A percentile compares a stretch with the other conserved stretches of the same genome.
phyloP scores from a whole-genome alignment of 1,140 invertebrate species.

The Drosophila ananassae region DNA sequence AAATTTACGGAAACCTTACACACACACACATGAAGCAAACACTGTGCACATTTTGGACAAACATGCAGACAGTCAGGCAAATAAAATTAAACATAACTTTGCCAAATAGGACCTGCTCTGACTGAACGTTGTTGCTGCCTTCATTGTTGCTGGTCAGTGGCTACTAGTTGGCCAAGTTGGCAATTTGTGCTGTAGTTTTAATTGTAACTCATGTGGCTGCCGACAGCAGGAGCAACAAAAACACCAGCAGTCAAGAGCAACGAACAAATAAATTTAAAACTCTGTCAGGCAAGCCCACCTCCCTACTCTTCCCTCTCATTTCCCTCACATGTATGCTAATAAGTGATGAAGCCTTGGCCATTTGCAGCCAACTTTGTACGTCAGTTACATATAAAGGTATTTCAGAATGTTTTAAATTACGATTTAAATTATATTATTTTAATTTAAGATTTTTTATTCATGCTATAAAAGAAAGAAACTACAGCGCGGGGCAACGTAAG shows the following conservation, averaged over 20 bases:
- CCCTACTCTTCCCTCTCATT: constrained; percentile 4
- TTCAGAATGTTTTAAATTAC: neutral
- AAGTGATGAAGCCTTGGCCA: constrained; percentile 19
- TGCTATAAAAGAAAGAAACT: too few relatives aligned
- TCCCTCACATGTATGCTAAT: constrained; percentile 14
- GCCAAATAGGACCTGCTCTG: constrained; percentile 38
- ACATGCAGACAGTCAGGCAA: constrained; percentile 47
- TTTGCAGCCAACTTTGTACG: neutral
- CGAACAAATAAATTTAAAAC: constrained; percentile 69
- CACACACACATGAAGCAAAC: neutral
- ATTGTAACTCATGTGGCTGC: constrained; percentile 72
- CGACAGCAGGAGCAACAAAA: constrained; percentile 33
- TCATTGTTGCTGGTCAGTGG: constrained; percentile 23
- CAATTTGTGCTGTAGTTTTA: constrained; percentile 73
- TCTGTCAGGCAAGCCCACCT: constrained; percentile 41
- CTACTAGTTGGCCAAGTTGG: constrained; percentile 48
- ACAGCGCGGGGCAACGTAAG: too few relatives aligned
- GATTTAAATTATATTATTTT: too few relatives aligned
- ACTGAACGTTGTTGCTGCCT: constrained; percentile 15
- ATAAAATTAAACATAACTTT: constrained; percentile 73
- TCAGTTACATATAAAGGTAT: too few relatives aligned
- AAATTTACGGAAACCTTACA: constrained; percentile 38
- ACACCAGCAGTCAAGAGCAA: constrained; percentile 47
- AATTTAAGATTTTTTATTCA: too few relatives aligned
- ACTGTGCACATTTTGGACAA: constrained; percentile 25